Conservation (phyloP, 1,140 invertebrate species). For the Drosophila truncata region DNA sequence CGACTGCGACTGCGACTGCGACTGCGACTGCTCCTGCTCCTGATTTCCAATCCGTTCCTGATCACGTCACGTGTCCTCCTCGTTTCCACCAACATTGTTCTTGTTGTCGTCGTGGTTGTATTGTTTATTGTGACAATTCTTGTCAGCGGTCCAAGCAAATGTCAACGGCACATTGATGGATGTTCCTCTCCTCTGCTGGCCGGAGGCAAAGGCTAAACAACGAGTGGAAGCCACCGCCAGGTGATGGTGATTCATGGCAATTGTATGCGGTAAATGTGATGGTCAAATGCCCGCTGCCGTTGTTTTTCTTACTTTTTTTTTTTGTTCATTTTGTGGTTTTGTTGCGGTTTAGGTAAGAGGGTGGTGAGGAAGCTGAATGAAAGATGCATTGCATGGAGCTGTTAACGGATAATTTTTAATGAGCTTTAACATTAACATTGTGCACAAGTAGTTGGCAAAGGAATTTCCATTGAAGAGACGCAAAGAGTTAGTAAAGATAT, state of each 20-base stretch:
- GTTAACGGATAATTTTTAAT: conserved; percentile 63
- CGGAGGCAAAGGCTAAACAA: conserved; percentile 19
- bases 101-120: conserved; percentile 71
- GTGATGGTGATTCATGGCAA: conserved; percentile 82
- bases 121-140: conserved; percentile 84
- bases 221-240: conserved; percentile 55
- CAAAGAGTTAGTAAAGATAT: neutral
- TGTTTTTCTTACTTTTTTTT: conserved; percentile 31
- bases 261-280: conserved; percentile 77
- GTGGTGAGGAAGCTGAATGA: neutral
- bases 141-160: conserved; percentile 79
- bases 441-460: conserved; percentile 1
- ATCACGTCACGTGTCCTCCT: conserved; percentile 75
- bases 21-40: neutral
- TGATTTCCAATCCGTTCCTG: conserved; percentile 8
- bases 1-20: conserved; percentile 6
- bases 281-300: conserved; percentile 61
- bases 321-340: conserved; percentile 42
- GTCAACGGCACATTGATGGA: conserved; percentile 83
- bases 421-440: conserved; percentile 54
- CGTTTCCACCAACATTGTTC: conserved; percentile 49
- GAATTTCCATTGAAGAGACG: conserved; percentile 10
- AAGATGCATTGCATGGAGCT: conserved; percentile 30
- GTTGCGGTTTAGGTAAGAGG: conserved; percentile 40
- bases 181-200: conserved; percentile 58